These are phyloP conservation scores for Chinchilla lanigera DNA, from an alignment of 2,113 vertebrate species.

Conservation along the genomic window DNA sequence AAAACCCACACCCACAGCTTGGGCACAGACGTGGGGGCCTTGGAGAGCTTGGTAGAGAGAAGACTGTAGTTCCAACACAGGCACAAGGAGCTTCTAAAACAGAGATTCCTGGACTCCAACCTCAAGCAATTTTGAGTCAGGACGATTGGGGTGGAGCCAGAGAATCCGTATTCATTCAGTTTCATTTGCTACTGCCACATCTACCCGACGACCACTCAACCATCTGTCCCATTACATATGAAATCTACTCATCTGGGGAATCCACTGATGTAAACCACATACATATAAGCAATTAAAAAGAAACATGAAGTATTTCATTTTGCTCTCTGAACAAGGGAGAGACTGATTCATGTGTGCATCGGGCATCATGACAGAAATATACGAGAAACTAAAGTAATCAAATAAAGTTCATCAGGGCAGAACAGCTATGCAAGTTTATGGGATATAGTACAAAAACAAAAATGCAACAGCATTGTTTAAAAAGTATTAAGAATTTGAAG, in stretches of 20 bases:
- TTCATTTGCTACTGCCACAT: neutral
- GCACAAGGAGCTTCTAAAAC: neutral
- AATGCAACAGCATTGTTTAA: neutral
- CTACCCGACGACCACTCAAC: neutral
- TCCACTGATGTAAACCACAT: neutral
- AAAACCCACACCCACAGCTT: conserved; percentile 83
- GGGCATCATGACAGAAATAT: neutral
- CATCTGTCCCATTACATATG: neutral
- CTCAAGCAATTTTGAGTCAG: neutral
- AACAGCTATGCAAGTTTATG: neutral
- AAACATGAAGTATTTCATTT: neutral
- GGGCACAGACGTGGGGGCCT: conserved; percentile 82
- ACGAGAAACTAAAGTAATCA: neutral
- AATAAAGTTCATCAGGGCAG: neutral
- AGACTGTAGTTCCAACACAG: neutral
- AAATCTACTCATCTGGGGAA: neutral
- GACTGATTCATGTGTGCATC: neutral
- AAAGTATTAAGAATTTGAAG: neutral
- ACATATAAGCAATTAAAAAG: neutral
- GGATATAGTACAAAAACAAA: neutral
- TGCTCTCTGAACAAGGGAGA: neutral
- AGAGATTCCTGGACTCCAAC: neutral
- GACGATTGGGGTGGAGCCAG: neutral
- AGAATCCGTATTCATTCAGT: neutral
- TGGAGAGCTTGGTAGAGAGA: neutral